A percentile compares a stretch with the other conserved stretches of the same genome.
phyloP scores from a whole-genome alignment of 1,140 invertebrate genomes.

The Bombus consobrinus region DNA sequence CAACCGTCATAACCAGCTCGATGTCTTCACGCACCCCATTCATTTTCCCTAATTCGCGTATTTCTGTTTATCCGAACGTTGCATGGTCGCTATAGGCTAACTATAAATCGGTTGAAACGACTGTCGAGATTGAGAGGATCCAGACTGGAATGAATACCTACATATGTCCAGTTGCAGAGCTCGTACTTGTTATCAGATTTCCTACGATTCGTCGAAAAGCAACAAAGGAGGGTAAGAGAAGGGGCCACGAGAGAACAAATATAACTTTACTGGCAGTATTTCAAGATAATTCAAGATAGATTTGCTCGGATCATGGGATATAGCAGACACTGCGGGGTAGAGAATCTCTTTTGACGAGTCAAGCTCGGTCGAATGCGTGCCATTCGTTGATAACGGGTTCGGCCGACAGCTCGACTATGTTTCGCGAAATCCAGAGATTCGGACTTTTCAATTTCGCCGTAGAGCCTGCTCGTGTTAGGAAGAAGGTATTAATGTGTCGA shows the following conservation, averaged over 20 bases:
- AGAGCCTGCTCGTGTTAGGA: constrained; percentile 24
- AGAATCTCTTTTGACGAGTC: constrained; percentile 71
- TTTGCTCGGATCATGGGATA: constrained; percentile 66
- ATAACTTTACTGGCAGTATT: constrained; percentile 59
- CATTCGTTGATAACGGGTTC: constrained; percentile 68
- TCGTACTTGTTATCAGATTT: constrained; percentile 19
- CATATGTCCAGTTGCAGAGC: neutral
- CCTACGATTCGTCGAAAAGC: neutral
- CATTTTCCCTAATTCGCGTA: too few species aligned
- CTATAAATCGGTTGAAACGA: neutral
- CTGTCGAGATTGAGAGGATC: too few species aligned
- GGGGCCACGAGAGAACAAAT: neutral
- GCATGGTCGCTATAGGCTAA: too few species aligned
- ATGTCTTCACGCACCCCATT: too few species aligned
- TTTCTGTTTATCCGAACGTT: too few species aligned
- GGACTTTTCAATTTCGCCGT: constrained; percentile 66
- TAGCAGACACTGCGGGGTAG: constrained; percentile 44
- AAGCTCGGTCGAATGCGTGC: constrained; percentile 71
- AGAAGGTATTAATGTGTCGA: constrained; percentile 53
- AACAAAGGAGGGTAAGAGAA: neutral
- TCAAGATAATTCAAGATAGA: constrained; percentile 69
- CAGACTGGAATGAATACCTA: neutral
- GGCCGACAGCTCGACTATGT: constrained; percentile 59
- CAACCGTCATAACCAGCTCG: too few species aligned
- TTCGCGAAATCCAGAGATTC: constrained; percentile 69